phyloP scores from a whole-genome alignment of 37 sponge, comb jelly and placozoan species.

The Eunapius fragilis region DNA sequence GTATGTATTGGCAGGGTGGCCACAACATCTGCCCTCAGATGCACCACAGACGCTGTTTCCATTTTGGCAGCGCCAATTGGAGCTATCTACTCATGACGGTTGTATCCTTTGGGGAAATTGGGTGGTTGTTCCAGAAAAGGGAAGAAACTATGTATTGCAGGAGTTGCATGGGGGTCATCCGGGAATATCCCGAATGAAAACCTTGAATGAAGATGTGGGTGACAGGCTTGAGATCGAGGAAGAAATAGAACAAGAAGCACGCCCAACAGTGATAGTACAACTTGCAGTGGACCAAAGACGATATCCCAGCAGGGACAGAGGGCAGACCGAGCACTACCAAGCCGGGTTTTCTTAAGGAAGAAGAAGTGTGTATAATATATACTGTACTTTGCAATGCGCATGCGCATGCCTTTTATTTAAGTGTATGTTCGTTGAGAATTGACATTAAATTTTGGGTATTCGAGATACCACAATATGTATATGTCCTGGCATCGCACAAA shows the following conservation, averaged over 20 bases:
- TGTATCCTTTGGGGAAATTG: slow-evolving; percentile 46
- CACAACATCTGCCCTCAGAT: neutral
- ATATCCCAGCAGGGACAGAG: neutral
- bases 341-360: neutral
- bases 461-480: neutral
- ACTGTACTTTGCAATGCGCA: neutral
- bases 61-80: neutral
- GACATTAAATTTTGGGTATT: neutral
- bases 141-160: slow-evolving; percentile 4
- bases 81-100: slow-evolving; percentile 22
- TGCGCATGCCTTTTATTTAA: neutral
- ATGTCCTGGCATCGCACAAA: no score
- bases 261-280: no score
- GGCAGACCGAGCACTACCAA: neutral
- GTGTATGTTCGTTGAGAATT: neutral
- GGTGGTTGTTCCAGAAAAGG: slow-evolving; percentile 28
- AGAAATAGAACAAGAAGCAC: neutral
- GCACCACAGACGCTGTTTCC: neutral
- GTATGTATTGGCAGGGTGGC: neutral
- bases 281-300: neutral
- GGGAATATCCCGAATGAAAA: slow-evolving; percentile 44
- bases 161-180: slow-evolving; percentile 56
- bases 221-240: neutral
- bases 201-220: slow-evolving; percentile 1
- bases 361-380: neutral